Percentiles rank a stretch among this genome's conserved stretches.
phyloP scores from a whole-genome alignment of 2,888 invertebrate species.

The Drosophila nigricruria region DNA sequence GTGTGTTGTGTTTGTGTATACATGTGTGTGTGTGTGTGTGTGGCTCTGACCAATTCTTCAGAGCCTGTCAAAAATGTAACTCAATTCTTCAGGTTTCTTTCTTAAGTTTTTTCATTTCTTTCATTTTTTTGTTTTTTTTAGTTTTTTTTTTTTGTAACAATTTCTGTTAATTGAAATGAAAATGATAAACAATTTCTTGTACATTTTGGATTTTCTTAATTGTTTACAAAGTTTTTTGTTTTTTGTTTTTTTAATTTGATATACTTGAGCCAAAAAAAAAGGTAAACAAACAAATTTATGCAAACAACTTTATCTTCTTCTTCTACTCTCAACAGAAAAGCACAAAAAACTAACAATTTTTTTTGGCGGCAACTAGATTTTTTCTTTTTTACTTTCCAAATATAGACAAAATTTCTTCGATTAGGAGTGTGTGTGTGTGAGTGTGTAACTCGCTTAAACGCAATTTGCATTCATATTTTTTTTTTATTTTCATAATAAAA shows the following conservation, averaged over 20 bases:
- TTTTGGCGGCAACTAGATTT: constrained; percentile 26
- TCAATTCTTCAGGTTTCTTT: constrained; percentile 38
- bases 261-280: constrained; percentile 34
- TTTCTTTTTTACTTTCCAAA: constrained; percentile 21
- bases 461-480: constrained; percentile 60
- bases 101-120: constrained; percentile 7
- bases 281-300: constrained; percentile 21
- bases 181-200: constrained; percentile 52
- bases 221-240: constrained; percentile 17
- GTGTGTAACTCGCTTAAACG: constrained; percentile 59
- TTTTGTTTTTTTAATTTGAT: constrained; percentile 26
- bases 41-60: background rate
- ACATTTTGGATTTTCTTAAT: constrained; percentile 68
- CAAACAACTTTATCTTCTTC: constrained; percentile 33
- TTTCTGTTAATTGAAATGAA: constrained; percentile 54
- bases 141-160: constrained; percentile 44
- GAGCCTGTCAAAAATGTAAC: constrained; percentile 25
- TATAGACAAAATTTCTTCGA: constrained; percentile 27
- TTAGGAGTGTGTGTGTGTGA: constrained; percentile 6
- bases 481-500: constrained; percentile 77
- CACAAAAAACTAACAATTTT: constrained; percentile 36
- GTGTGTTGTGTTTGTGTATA: background rate
- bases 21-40: constrained; percentile 12
- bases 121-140: constrained; percentile 11
- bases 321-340: constrained; percentile 46